These are phyloP conservation scores for Pseudolaguvia tuberculata DNA, from an alignment of 2,113 vertebrate genomes.

Conservation along the genomic window DNA sequence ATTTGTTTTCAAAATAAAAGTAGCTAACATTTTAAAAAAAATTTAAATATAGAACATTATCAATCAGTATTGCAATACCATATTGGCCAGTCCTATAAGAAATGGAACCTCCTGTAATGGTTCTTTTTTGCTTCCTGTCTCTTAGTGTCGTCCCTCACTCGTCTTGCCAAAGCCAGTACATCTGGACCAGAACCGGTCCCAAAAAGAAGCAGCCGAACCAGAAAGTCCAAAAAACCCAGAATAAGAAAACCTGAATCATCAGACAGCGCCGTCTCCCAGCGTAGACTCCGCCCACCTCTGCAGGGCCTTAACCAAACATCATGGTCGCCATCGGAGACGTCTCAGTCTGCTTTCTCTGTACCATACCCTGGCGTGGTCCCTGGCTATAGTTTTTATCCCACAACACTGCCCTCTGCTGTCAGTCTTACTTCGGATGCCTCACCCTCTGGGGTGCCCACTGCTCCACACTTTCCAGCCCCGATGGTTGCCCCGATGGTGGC, in stretches of 20 bases:
- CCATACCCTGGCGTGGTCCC: constrained; percentile 78
- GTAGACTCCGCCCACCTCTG: constrained; percentile 71
- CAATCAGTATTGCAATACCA: no score
- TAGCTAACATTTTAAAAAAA: no score
- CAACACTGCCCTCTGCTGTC: constrained; percentile 57
- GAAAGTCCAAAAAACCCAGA: constrained; percentile 73
- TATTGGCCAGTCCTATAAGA: no score
- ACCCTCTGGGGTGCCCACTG: constrained; percentile 59
- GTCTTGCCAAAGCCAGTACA: constrained; percentile 5
- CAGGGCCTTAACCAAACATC: constrained; percentile 79
- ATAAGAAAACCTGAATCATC: constrained; percentile 80
- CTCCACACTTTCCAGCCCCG: constrained; percentile 68
- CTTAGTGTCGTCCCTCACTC: background rate
- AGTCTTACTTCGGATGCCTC: constrained; percentile 61
- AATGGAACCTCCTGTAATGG: background rate
- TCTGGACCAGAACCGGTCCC: constrained; percentile 10
- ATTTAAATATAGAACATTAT: no score
- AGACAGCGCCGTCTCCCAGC: constrained; percentile 76
- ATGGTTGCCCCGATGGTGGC: constrained; percentile 80
- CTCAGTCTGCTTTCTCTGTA: constrained; percentile 73
- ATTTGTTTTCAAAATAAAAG: no score
- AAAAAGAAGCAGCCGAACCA: constrained; percentile 69
- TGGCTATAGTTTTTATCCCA: constrained; percentile 74
- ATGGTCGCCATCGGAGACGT: constrained; percentile 81
- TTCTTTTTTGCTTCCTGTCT: background rate